Conservation (phyloP, 2,797 vertebrate genomes). For the Lepilemur septentrionalis region DNA sequence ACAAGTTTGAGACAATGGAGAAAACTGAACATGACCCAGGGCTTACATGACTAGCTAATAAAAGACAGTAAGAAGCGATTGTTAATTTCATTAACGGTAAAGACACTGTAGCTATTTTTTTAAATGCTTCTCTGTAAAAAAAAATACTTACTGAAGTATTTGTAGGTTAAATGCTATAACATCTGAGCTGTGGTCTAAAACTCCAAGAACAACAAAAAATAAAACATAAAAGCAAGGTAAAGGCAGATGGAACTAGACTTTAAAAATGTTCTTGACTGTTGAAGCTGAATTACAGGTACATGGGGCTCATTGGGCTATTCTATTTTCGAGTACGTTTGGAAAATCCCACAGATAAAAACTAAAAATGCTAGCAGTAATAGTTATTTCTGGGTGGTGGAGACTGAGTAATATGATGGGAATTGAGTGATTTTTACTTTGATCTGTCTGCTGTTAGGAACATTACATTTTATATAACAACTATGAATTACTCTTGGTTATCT, state of each 20-base stretch:
- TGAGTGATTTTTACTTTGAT: neutral
- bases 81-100: neutral
- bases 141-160: neutral
- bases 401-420: neutral
- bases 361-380: neutral
- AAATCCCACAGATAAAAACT: neutral
- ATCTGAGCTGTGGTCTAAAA: neutral
- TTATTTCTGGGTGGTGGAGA: neutral
- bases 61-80: neutral
- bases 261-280: neutral
- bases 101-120: neutral
- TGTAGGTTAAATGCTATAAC: neutral
- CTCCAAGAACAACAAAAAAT: neutral
- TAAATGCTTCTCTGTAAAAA: neutral
- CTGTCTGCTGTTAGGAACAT: neutral
- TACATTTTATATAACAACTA: neutral
- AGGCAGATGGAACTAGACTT: neutral
- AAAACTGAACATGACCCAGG: neutral
- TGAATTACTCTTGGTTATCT: neutral
- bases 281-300: neutral
- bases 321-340: neutral
- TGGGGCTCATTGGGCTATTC: neutral
- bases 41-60: neutral
- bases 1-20: neutral
- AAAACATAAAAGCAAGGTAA: neutral